phyloP scores from a whole-genome alignment of 2,113 vertebrate genomes.

The Stigmatopora argus region DNA sequence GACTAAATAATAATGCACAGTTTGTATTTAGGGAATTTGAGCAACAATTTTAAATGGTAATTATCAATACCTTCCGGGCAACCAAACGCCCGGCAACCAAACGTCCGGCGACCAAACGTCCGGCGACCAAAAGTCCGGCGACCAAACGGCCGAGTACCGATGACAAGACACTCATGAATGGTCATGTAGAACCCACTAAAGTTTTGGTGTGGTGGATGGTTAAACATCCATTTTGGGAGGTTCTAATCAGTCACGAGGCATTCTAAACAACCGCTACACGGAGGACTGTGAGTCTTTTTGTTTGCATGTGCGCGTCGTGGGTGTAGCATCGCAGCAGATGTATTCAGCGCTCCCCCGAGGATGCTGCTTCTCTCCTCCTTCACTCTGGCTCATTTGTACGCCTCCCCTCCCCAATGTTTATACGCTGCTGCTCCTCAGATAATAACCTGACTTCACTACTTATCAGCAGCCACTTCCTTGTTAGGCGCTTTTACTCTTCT shows the following conservation, averaged over 20 bases:
- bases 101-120: too few species aligned
- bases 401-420: conserved; percentile 52
- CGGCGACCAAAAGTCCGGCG: too few species aligned
- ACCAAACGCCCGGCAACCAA: too few species aligned
- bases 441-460: conserved; percentile 54
- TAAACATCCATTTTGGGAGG: conserved; percentile 17
- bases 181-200: not conserved
- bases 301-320: conserved; percentile 8
- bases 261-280: conserved; percentile 21
- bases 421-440: conserved; percentile 50
- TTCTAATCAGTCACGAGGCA: conserved; percentile 45
- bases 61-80: too few species aligned
- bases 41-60: too few species aligned
- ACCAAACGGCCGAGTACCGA: too few species aligned
- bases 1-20: too few species aligned
- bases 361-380: conserved; percentile 23
- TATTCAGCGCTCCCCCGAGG: conserved; percentile 58
- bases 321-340: conserved; percentile 62
- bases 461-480: conserved; percentile 35
- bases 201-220: conserved; percentile 40
- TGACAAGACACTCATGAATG: not conserved
- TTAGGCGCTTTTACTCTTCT: conserved; percentile 27
- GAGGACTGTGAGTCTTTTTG: conserved; percentile 5
- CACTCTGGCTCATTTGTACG: conserved; percentile 47
- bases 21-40: too few species aligned